Evolutionary conservation across 2,113 vertebrate species (phyloP).

Genomic region (Hucho hucho): DNA sequence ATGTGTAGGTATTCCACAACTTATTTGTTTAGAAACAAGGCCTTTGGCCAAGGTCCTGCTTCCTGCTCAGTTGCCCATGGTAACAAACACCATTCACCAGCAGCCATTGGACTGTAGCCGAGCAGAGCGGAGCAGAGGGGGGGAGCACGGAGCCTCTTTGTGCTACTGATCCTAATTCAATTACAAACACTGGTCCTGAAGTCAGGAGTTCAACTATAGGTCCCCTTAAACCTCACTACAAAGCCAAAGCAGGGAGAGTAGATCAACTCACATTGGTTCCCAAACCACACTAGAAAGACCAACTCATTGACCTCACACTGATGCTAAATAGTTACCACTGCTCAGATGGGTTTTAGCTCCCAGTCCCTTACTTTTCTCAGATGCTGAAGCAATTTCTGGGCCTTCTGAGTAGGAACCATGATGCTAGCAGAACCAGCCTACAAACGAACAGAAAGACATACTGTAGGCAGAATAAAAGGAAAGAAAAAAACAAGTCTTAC

Average conservation of each 20-base stretch:
- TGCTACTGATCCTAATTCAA: constrained; percentile 10
- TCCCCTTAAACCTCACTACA: background rate
- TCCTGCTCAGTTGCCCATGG: background rate
- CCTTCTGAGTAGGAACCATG: too few relatives aligned
- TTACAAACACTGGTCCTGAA: background rate
- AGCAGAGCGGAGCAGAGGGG: background rate
- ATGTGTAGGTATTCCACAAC: too few relatives aligned
- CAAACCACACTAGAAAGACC: too few relatives aligned
- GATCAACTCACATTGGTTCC: background rate
- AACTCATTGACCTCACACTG: background rate
- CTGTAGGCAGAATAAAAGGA: background rate
- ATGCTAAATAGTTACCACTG: background rate
- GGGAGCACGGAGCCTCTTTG: background rate
- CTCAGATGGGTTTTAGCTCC: background rate
- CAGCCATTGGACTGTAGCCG: too few relatives aligned
- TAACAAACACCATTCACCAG: background rate
- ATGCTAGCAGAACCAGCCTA: background rate
- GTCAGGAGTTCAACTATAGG: background rate
- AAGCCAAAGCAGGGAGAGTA: background rate
- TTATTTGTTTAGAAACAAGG: constrained; percentile 1
- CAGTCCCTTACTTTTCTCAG: too few relatives aligned
- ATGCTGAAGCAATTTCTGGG: too few relatives aligned
- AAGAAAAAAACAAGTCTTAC: constrained; percentile 29
- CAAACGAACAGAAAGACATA: background rate
- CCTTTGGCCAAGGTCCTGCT: background rate